Conservation (phyloP, 2,888 invertebrate species). For the Minunthozetes semirufus region DNA sequence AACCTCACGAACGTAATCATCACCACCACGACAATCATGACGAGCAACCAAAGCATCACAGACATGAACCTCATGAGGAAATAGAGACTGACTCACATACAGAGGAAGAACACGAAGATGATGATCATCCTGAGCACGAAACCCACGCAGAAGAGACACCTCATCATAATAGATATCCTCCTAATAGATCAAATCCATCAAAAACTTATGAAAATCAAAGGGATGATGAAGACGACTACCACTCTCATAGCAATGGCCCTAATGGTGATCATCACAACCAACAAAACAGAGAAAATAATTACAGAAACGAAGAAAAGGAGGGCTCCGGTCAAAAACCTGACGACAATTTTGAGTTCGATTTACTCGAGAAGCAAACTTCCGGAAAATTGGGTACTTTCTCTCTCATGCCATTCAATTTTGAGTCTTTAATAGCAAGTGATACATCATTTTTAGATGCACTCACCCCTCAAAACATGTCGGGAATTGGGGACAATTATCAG, state of each 20-base stretch:
- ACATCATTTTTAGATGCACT: constrained; percentile 14
- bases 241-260: too few relatives aligned
- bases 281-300: not conserved
- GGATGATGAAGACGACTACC: too few relatives aligned
- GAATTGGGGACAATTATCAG: not conserved
- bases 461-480: not conserved
- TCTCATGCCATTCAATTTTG: constrained; percentile 21
- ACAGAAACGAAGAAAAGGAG: not conserved
- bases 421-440: constrained; percentile 12
- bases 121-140: too few relatives aligned
- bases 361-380: not conserved
- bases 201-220: too few relatives aligned
- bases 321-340: not conserved
- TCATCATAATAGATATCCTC: too few relatives aligned
- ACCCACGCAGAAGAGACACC: not conserved
- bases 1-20: too few relatives aligned
- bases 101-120: too few relatives aligned
- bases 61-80: too few relatives aligned
- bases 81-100: too few relatives aligned
- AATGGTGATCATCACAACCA: not conserved
- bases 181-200: too few relatives aligned
- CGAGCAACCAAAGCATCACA: too few relatives aligned
- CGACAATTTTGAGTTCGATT: not conserved
- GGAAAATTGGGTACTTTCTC: constrained; percentile 23
- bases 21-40: too few relatives aligned